A percentile compares a stretch with the other conserved stretches of the same genome.
Evolutionary conservation across 2,888 invertebrate genomes (phyloP).

Genomic region (Mongoloraphidia duomilia): DNA sequence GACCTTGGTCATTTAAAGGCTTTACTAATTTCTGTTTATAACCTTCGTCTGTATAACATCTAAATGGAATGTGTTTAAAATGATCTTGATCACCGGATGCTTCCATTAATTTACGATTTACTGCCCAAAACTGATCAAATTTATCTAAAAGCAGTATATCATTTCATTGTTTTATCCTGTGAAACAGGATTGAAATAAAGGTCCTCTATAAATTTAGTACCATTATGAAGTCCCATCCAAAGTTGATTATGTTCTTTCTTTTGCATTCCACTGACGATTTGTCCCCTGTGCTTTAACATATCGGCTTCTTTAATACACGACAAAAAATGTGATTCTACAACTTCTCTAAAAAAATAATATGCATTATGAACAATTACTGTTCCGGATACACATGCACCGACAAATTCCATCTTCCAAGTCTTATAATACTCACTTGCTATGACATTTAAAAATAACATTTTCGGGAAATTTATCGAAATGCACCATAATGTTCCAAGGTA

Average conservation of each 20-base stretch:
- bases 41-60: constrained; percentile 60
- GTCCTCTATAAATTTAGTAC: too few relatives aligned
- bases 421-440: constrained; percentile 48
- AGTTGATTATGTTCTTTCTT: constrained; percentile 94
- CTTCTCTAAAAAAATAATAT: constrained; percentile 46
- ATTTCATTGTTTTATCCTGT: not conserved
- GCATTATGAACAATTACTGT: not conserved
- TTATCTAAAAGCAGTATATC: constrained; percentile 50
- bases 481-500: constrained; percentile 89
- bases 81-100: constrained; percentile 59
- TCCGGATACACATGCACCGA: not conserved
- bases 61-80: constrained; percentile 81
- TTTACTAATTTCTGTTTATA: constrained; percentile 62
- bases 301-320: constrained; percentile 96
- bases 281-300: constrained; percentile 87
- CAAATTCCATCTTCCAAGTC: not conserved
- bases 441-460: constrained; percentile 71
- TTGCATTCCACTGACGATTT: constrained; percentile 81
- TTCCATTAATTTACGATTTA: constrained; percentile 93
- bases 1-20: constrained; percentile 61
- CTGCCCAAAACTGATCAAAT: constrained; percentile 98
- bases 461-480: constrained; percentile 94
- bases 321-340: constrained; percentile 88
- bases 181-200: not conserved
- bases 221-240: constrained; percentile 88